Evolutionary conservation across 1,140 invertebrate genomes (phyloP).

Genomic region (Zaprionus inermis): DNA sequence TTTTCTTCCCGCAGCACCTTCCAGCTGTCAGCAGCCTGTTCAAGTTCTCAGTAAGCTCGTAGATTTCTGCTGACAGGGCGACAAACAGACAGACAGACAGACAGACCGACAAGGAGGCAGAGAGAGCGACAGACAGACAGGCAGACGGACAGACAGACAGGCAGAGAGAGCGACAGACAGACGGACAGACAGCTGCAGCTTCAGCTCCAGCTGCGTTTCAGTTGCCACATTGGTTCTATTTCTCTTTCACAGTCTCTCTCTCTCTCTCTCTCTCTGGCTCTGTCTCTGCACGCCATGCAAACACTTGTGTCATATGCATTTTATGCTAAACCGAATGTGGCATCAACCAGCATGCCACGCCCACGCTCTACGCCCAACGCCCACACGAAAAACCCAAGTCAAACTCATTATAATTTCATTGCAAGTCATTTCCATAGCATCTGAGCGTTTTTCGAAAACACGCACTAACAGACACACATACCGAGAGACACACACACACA

Average conservation of each 20-base stretch:
- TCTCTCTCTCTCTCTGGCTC: not conserved
- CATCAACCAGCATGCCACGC: slow-evolving; percentile 36
- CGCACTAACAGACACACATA: not conserved
- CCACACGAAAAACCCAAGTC: slow-evolving; percentile 40
- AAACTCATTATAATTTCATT: slow-evolving; percentile 71
- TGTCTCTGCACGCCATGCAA: slow-evolving; percentile 3
- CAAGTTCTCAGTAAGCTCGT: not conserved
- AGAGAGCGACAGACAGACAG: not conserved
- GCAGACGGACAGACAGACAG: not conserved
- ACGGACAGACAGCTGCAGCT: not conserved
- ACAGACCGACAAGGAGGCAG: not conserved
- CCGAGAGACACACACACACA: slow-evolving; percentile 10
- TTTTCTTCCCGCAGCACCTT: not conserved
- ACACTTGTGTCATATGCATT: slow-evolving; percentile 41
- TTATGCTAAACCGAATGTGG: slow-evolving; percentile 42
- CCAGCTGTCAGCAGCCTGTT: slow-evolving; percentile 3
- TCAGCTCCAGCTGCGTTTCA: not conserved
- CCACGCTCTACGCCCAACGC: not conserved
- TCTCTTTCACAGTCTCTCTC: not conserved
- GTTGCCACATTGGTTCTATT: not conserved
- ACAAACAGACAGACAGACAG: not conserved
- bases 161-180: not conserved
- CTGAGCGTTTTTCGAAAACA: slow-evolving; percentile 36
- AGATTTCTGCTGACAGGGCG: not conserved
- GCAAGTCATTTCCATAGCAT: slow-evolving; percentile 69